Conservation (phyloP, 2,888 invertebrate genomes). For the Synergus umbraculus region DNA sequence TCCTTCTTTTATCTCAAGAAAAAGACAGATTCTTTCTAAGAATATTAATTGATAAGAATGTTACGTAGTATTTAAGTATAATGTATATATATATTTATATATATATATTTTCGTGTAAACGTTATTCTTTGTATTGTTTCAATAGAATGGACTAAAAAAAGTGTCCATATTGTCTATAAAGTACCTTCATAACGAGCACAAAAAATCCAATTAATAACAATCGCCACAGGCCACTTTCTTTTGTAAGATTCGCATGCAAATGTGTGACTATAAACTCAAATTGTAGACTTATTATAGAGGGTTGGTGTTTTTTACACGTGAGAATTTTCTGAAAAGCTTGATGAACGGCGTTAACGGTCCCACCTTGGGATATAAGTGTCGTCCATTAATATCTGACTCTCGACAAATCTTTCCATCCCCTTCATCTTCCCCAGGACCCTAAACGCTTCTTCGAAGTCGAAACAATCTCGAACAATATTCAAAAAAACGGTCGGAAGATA, state of each 20-base stretch:
- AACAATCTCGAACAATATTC: not conserved
- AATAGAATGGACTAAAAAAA: conserved; percentile 13
- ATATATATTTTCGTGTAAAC: not conserved
- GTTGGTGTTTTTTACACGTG: conserved; percentile 3
- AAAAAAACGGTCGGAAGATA: not conserved
- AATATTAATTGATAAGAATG: no score
- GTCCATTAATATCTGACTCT: conserved; percentile 40
- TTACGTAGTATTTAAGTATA: not conserved
- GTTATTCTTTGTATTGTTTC: not conserved
- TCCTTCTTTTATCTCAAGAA: no score
- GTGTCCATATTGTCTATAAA: conserved; percentile 4
- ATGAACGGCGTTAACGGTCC: conserved; percentile 48
- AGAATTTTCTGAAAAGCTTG: conserved; percentile 8
- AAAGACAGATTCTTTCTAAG: no score
- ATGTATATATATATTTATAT: not conserved
- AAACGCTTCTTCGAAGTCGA: not conserved
- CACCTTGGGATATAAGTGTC: conserved; percentile 38
- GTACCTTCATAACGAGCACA: conserved; percentile 3
- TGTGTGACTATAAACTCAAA: conserved; percentile 51
- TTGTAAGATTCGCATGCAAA: conserved; percentile 47
- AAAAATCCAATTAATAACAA: conserved; percentile 15
- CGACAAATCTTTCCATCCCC: conserved; percentile 36
- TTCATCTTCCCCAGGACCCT: conserved; percentile 15
- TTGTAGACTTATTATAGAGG: conserved; percentile 22
- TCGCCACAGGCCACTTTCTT: conserved; percentile 19